Conservation (phyloP, 2,888 invertebrate species). For the Agriopis leucophaearia region DNA sequence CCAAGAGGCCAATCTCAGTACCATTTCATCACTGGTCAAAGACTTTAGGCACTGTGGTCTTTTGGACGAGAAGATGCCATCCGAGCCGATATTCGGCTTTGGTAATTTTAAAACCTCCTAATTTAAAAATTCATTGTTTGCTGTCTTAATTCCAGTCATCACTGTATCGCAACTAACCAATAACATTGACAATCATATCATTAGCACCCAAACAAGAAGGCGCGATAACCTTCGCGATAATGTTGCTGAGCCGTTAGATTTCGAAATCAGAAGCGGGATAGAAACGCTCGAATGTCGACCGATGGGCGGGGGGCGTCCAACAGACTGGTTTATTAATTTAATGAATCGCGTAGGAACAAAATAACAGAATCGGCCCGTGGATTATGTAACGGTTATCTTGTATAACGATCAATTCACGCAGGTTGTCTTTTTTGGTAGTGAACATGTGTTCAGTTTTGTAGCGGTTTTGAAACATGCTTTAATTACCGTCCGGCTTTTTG, state of each 20-base stretch:
- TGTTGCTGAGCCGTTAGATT: conserved; percentile 42
- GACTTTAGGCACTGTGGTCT: too few species aligned
- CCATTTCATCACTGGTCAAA: too few species aligned
- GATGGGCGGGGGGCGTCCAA: conserved; percentile 29
- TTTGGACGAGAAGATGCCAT: too few species aligned
- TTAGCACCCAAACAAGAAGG: conserved; percentile 28
- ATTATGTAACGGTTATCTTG: conserved; percentile 49
- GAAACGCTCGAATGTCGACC: conserved; percentile 31
- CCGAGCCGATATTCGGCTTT: too few species aligned
- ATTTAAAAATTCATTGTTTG: background rate
- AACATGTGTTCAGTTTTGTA: conserved; percentile 38
- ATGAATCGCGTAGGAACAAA: conserved; percentile 41
- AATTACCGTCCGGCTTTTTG: conserved; percentile 20
- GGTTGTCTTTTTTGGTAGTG: conserved; percentile 28
- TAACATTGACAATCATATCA: conserved; percentile 31
- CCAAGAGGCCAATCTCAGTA: too few species aligned
- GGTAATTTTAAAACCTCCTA: background rate
- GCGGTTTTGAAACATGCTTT: conserved; percentile 24
- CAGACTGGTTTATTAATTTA: conserved; percentile 46
- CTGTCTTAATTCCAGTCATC: conserved; percentile 2
- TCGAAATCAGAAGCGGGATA: conserved; percentile 44
- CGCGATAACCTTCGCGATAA: conserved; percentile 32
- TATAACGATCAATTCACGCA: conserved; percentile 36
- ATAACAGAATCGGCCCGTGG: conserved; percentile 35
- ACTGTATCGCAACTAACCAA: conserved; percentile 11